These are phyloP conservation scores for Ondatra zibethicus DNA, from an alignment of 2,113 vertebrate genomes.

Conservation along the genomic window DNA sequence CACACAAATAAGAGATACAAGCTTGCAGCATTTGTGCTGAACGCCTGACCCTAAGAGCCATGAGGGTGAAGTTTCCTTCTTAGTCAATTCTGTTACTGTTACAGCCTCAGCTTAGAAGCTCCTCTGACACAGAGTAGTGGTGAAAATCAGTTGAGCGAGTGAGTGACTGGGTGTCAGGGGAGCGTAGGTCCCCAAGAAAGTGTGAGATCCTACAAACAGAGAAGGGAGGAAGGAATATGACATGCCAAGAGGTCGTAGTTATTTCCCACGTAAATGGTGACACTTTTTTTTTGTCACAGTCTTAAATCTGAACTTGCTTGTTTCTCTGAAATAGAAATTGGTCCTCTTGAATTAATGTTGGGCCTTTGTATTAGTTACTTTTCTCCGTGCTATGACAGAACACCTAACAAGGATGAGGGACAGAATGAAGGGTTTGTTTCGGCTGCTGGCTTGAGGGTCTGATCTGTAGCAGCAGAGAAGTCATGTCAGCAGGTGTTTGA, in stretches of 20 bases:
- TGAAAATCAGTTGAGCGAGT: not conserved
- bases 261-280: fast-evolving
- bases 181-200: not conserved
- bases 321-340: not conserved
- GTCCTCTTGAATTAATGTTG: not conserved
- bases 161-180: not conserved
- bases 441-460: not conserved
- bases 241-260: not conserved
- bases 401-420: no score
- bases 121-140: not conserved
- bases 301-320: not conserved
- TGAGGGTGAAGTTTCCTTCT: not conserved
- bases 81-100: not conserved
- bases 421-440: not conserved
- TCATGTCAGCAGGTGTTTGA: not conserved
- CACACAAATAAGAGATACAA: not conserved
- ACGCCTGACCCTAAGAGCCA: not conserved
- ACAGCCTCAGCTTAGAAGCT: not conserved
- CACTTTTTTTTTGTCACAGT: not conserved
- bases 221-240: not conserved
- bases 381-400: not conserved
- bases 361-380: not conserved
- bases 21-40: not conserved
- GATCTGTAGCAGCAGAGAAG: not conserved
- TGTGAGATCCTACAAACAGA: not conserved